phyloP scores from a whole-genome alignment of 2,113 vertebrate species.

The Ondatra zibethicus region DNA sequence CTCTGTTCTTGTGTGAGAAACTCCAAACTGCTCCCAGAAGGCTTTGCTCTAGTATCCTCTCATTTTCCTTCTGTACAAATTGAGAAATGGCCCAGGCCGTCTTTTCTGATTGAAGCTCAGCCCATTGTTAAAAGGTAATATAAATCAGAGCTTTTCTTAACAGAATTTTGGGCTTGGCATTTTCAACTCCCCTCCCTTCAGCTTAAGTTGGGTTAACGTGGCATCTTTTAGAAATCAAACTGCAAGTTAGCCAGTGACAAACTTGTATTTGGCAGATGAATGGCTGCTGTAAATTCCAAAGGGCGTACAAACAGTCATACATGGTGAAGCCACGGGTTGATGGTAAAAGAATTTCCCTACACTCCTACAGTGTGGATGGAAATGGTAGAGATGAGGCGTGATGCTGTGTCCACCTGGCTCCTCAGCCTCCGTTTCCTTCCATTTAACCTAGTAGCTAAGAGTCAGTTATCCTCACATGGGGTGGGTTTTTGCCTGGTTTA shows the following conservation, averaged over 20 bases:
- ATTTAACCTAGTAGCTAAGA: background rate
- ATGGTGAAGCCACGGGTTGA: background rate
- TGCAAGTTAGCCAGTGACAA: background rate
- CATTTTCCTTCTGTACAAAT: slow-evolving; percentile 36
- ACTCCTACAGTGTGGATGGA: background rate
- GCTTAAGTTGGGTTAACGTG: background rate
- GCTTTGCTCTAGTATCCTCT: slow-evolving; percentile 12
- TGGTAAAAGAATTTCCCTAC: background rate
- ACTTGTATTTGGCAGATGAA: background rate
- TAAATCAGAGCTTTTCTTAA: slow-evolving; percentile 20
- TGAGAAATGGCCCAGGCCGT: slow-evolving; percentile 8
- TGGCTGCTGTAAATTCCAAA: background rate
- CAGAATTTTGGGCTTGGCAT: slow-evolving; percentile 10
- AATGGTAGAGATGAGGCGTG: background rate
- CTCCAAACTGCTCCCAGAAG: background rate
- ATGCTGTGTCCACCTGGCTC: background rate
- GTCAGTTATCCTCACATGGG: background rate
- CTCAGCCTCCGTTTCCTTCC: background rate
- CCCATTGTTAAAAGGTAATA: background rate
- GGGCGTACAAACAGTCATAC: background rate
- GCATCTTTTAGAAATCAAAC: background rate
- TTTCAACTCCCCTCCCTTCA: background rate
- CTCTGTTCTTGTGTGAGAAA: background rate
- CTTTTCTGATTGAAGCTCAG: slow-evolving; percentile 2
- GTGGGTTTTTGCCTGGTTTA: background rate